Evolutionary conservation across 2,113 vertebrate genomes (phyloP).

Genomic region (Pelvicachromis taeniatus): DNA sequence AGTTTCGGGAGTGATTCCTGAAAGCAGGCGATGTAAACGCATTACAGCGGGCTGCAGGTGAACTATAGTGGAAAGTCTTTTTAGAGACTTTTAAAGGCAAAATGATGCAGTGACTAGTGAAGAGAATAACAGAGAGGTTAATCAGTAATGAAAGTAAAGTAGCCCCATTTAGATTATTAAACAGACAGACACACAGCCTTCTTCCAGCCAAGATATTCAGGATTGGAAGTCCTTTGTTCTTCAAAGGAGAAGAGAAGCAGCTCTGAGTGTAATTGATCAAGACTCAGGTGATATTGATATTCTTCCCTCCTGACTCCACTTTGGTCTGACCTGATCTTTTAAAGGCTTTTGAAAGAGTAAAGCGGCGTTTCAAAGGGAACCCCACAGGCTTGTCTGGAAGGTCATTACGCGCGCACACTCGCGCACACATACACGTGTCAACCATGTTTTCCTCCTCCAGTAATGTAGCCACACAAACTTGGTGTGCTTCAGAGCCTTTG

Average conservation of each 20-base stretch:
- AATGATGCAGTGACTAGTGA: neutral
- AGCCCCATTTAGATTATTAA: neutral
- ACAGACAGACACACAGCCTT: neutral
- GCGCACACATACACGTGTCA: fast-evolving
- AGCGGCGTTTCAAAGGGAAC: slow-evolving; percentile 10
- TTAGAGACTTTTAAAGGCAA: neutral
- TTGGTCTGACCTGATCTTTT: slow-evolving; percentile 20
- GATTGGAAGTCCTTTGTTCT: neutral
- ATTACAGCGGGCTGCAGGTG: neutral
- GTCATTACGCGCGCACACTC: neutral
- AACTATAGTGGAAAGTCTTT: neutral
- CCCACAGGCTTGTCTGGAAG: neutral
- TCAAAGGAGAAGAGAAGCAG: neutral
- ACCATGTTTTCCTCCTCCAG: neutral
- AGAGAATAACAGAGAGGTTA: neutral
- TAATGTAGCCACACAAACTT: neutral
- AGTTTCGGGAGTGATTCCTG: neutral
- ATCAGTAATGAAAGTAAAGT: neutral
- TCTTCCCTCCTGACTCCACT: slow-evolving; percentile 15
- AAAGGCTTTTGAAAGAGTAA: slow-evolving; percentile 19
- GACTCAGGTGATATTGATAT: slow-evolving; percentile 34
- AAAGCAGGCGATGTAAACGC: neutral
- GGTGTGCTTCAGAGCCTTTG: slow-evolving; percentile 8
- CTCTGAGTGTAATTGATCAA: slow-evolving; percentile 25
- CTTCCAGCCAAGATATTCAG: neutral